Conservation (phyloP, 2,113 vertebrate species). For the Callospermophilus lateralis region DNA sequence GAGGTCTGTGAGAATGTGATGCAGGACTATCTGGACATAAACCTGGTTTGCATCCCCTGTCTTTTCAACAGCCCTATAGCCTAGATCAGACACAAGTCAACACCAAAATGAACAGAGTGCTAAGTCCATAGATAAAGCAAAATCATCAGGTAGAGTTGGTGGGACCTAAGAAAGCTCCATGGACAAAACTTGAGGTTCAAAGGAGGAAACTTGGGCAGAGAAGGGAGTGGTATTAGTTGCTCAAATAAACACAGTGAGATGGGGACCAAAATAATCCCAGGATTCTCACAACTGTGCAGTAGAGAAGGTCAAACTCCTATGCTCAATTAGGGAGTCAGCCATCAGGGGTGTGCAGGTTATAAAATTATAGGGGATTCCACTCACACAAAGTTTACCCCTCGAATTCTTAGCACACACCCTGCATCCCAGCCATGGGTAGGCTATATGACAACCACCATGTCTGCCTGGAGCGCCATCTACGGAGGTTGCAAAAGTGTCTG, state of each 20-base stretch:
- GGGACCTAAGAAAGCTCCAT: neutral
- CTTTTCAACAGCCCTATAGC: neutral
- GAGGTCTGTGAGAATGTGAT: neutral
- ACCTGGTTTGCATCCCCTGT: neutral
- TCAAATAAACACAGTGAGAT: neutral
- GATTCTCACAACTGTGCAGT: neutral
- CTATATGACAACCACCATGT: neutral
- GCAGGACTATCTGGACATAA: neutral
- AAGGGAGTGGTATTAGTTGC: neutral
- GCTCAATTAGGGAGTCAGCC: neutral
- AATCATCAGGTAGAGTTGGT: neutral
- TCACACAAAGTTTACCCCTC: neutral
- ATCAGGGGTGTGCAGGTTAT: neutral
- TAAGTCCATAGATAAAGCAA: slow-evolving; percentile 22
- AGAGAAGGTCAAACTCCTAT: neutral
- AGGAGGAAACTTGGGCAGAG: neutral
- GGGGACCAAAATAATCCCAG: neutral
- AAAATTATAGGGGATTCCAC: neutral
- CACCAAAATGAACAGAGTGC: neutral
- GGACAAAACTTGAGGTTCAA: neutral
- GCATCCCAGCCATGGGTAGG: too few species aligned
- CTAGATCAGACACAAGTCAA: neutral
- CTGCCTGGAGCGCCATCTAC: neutral
- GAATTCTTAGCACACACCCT: neutral
- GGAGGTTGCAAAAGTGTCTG: neutral